Base-by-base conservation (phyloP, 23 tunicate species). In the Oikopleura albicans region DNA sequence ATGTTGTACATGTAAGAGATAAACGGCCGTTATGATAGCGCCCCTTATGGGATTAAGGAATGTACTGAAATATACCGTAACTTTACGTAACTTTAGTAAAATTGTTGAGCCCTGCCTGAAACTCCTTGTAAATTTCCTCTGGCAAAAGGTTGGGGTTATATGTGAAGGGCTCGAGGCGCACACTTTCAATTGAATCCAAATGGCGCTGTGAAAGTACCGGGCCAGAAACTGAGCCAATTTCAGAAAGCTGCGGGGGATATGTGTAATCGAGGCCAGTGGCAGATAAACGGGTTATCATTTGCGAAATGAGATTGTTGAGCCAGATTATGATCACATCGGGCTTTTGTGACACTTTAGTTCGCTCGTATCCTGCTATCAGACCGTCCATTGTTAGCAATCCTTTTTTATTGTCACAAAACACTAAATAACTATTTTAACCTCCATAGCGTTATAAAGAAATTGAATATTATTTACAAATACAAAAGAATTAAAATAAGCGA, bases 311-410 rank as follows among this genome's bases (percentile, higher is more conserved):
- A 37, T 71, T 71, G 33, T 71, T 27, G 33, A 12, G 31, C 79
- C 79, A 71, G 33, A 2, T 29, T 12, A 71, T 16, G 79, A 71
- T 29, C 28, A 71, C 36, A 12, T 71, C 37, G 28, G 79, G 79
- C 33, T 71, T 71, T 71, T 71, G 33, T 2, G 28, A 2, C 4
- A 31, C 31, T 34, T 4, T 34, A 29, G 4, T 2, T 2, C 35
- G 79, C 37, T 4, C 2, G 37, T 16, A 71, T 71, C 36, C 79
- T 27, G 27, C 2, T 71, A 71, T 37, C 37, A 71, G 31, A 31
- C 79, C 79, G 79, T 71, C 79, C 79, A 71, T 71, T 34, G 34
- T 12, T 71, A 16, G 27, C 79, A 71, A 37, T 16, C 79, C 79
- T 12, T 29, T 71, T 34, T 71, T 37, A 31, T 16, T 71, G 31